A percentile compares a stretch with the other conserved stretches of the same genome.
Conservation (phyloP, 2,113 vertebrate species). For the Corythaixoides concolor region DNA sequence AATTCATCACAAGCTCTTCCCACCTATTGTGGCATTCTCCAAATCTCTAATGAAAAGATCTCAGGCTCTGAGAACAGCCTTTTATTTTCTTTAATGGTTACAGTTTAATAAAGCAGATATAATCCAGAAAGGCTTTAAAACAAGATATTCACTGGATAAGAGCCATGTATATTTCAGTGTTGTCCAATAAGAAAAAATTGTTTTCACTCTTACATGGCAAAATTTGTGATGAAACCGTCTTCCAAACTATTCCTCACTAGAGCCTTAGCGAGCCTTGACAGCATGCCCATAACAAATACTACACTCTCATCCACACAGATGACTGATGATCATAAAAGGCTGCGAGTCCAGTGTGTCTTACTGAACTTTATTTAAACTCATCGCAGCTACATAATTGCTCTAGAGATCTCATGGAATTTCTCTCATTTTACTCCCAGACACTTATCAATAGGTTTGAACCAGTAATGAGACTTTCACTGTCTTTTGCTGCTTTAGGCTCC, state of each 20-base stretch:
- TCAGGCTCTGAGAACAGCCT: neutral
- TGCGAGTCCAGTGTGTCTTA: neutral
- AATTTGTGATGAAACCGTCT: neutral
- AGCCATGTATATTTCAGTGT: conserved; percentile 2
- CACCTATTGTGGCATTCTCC: neutral
- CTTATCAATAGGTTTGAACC: neutral
- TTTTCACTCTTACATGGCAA: conserved; percentile 2
- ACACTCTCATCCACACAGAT: neutral
- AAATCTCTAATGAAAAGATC: conserved; percentile 30
- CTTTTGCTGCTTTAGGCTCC: neutral
- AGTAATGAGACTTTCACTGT: neutral
- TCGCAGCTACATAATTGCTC: neutral
- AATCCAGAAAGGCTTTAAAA: conserved; percentile 31
- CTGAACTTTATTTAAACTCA: conserved; percentile 30
- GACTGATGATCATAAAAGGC: neutral
- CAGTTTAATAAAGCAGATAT: conserved; percentile 51
- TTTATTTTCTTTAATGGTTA: conserved; percentile 40
- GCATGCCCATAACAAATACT: neutral
- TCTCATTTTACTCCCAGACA: neutral
- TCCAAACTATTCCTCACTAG: neutral
- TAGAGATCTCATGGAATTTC: neutral
- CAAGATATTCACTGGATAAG: conserved; percentile 20
- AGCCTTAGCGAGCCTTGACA: neutral
- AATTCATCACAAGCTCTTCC: conserved; percentile 21
- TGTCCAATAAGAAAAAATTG: neutral